Evolutionary conservation across 2,797 vertebrate species (phyloP).

Genomic region (Glyptemys insculpta): DNA sequence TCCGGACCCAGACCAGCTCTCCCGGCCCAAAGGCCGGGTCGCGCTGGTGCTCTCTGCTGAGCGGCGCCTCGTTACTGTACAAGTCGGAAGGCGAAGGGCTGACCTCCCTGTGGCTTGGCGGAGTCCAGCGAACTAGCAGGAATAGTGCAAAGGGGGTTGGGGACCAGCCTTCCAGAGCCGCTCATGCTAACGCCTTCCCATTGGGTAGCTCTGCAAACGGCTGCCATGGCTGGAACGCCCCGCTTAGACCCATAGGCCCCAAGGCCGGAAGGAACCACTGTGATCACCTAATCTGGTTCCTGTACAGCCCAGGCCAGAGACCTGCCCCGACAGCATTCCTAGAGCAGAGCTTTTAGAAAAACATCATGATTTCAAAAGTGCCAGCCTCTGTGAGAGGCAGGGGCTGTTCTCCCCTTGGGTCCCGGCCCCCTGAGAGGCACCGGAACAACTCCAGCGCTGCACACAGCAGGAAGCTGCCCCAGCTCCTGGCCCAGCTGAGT

Average conservation of each 20-base stretch:
- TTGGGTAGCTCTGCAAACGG: not conserved
- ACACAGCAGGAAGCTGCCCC: not conserved
- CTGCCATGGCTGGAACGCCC: not conserved
- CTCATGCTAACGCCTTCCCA: accelerated
- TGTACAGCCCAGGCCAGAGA: not conserved
- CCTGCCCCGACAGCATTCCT: not conserved
- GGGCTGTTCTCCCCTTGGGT: not conserved
- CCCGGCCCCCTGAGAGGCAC: not conserved
- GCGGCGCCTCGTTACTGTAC: not conserved
- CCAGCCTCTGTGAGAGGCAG: not conserved
- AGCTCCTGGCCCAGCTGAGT: not conserved
- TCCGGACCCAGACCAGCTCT: no score
- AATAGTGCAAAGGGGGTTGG: not conserved
- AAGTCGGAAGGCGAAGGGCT: no score
- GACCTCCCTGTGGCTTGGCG: not conserved
- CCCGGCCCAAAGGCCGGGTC: no score
- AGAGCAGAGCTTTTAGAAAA: not conserved
- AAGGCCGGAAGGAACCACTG: accelerated
- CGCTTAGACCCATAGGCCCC: accelerated
- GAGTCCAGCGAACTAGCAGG: not conserved
- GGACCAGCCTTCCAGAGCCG: not conserved
- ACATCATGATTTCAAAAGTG: accelerated
- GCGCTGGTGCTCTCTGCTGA: no score
- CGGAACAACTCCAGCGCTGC: not conserved
- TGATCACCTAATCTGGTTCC: not conserved